Conservation (phyloP, 2,888 invertebrate species). For the Meliscaeva auricollis region DNA sequence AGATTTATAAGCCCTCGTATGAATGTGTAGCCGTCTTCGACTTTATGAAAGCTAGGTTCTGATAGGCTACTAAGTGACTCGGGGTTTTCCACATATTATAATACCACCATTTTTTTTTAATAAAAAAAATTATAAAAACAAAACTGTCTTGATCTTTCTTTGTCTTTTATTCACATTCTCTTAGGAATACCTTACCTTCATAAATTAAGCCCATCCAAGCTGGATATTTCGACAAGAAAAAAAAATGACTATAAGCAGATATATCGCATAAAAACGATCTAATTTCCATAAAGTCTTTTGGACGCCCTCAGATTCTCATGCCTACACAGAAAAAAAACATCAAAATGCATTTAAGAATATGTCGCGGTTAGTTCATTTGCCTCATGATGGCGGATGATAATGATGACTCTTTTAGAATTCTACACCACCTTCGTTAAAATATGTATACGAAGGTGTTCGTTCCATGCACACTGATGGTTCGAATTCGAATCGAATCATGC, state of each 20-base stretch:
- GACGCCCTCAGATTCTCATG: conserved; percentile 58
- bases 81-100: no score
- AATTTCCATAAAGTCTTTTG: conserved; percentile 65
- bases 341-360: conserved; percentile 72
- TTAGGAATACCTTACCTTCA: conserved; percentile 7
- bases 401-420: conserved; percentile 76
- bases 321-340: conserved; percentile 52
- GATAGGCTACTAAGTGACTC: no score
- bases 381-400: conserved; percentile 55
- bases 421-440: conserved; percentile 50
- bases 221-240: neutral
- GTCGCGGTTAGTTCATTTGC: conserved; percentile 68
- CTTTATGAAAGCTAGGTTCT: no score
- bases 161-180: neutral
- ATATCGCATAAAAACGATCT: conserved; percentile 29
- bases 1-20: no score
- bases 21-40: no score
- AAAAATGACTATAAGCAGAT: neutral
- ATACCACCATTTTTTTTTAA: no score
- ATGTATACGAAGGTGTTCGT: conserved; percentile 43
- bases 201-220: conserved; percentile 11
- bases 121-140: no score
- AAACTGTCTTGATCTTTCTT: no score
- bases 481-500: conserved; percentile 66
- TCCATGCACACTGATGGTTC: neutral